Percentiles rank a stretch among this genome's conserved stretches.
These are phyloP conservation scores for Phyllostomus discolor DNA, from an alignment of 2,113 vertebrate species.

Conservation along the genomic window DNA sequence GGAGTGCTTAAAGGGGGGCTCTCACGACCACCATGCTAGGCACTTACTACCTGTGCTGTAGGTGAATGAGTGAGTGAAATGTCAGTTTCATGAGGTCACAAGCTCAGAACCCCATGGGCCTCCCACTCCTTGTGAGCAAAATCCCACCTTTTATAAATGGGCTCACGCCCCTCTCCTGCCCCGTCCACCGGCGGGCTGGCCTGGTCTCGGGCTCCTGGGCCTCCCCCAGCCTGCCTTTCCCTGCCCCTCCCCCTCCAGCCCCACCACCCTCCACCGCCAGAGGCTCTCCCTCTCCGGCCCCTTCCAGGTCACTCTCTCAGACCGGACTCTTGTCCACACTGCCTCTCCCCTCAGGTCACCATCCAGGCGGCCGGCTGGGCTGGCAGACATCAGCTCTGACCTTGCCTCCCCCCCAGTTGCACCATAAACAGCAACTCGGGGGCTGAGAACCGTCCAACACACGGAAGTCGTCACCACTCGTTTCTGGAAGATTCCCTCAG, in stretches of 20 bases:
- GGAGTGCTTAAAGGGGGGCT: background rate
- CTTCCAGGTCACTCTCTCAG: background rate
- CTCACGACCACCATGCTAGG: background rate
- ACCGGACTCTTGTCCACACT: background rate
- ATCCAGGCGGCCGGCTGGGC: background rate
- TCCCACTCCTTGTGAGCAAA: background rate
- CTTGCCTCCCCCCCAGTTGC: background rate
- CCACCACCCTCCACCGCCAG: too few species aligned
- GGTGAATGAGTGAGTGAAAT: background rate
- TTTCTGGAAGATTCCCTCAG: accelerated
- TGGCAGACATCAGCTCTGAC: background rate
- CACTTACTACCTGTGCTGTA: background rate
- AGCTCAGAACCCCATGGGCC: background rate
- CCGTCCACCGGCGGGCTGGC: background rate
- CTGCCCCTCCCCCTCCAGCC: background rate
- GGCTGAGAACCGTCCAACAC: accelerated
- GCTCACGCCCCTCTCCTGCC: accelerated
- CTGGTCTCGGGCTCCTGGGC: background rate
- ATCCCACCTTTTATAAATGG: background rate
- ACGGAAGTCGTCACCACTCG: accelerated
- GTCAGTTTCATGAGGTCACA: background rate
- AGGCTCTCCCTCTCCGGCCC: background rate
- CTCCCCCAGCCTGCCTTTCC: background rate
- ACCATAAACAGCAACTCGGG: accelerated
- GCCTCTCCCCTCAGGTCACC: too few species aligned